These are phyloP conservation scores for Drosophila carrolli DNA, from an alignment of 1,140 invertebrate species.

Conservation along the genomic window DNA sequence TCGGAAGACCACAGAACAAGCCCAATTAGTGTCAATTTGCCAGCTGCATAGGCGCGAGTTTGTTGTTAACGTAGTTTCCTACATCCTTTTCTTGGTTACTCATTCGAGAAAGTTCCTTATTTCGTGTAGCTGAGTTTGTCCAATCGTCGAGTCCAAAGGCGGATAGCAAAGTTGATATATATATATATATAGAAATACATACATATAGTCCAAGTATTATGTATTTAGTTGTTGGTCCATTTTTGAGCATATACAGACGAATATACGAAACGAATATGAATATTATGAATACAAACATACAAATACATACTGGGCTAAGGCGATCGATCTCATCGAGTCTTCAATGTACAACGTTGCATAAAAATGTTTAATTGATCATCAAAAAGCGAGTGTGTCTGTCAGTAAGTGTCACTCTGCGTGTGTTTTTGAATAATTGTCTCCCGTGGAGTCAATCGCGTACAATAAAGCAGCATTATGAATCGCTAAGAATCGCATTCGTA, in stretches of 20 bases:
- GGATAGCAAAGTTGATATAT: conserved; percentile 39
- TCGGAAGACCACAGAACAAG: conserved; percentile 12
- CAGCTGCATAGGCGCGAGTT: conserved; percentile 39
- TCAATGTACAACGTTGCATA: conserved; percentile 57
- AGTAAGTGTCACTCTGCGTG: conserved; percentile 28
- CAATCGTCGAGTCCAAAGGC: conserved; percentile 65
- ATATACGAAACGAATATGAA: conserved; percentile 56
- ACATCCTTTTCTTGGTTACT: conserved; percentile 35
- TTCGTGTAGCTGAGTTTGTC: conserved; percentile 60
- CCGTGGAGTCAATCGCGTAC: conserved; percentile 71
- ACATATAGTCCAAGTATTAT: conserved; percentile 76
- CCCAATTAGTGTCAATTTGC: conserved; percentile 56
- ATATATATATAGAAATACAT: conserved; percentile 46
- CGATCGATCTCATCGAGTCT: conserved; percentile 44
- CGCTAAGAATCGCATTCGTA: conserved; percentile 51
- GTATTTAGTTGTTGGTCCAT: conserved; percentile 82
- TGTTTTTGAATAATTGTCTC: conserved; percentile 62
- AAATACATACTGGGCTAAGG: conserved; percentile 23
- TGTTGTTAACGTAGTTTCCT: conserved; percentile 51
- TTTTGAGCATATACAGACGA: conserved; percentile 63
- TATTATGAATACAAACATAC: conserved; percentile 25
- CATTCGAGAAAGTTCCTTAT: conserved; percentile 61
- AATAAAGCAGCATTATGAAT: conserved; percentile 70
- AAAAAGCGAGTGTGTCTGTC: conserved; percentile 34
- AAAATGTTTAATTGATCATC: conserved; percentile 79